phyloP scores from a whole-genome alignment of 1,140 invertebrate species.

The Penaeus vannamei region DNA sequence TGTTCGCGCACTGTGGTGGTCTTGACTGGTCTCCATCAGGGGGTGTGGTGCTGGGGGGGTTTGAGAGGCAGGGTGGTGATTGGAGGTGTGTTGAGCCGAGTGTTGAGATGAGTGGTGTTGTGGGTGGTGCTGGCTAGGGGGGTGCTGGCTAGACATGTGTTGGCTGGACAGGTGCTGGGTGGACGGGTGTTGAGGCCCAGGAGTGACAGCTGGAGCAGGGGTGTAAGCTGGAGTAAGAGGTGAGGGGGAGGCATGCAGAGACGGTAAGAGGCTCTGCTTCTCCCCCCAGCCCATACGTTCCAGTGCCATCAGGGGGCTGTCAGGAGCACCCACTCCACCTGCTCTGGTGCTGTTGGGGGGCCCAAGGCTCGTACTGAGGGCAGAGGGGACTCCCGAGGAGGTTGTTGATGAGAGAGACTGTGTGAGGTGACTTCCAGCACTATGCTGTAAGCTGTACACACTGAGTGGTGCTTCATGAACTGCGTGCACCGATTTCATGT shows the following conservation, averaged over 20 bases:
- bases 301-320: conserved; percentile 67
- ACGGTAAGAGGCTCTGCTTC: conserved; percentile 65
- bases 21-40: conserved; percentile 48
- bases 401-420: conserved; percentile 56
- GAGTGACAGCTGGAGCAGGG: conserved; percentile 64
- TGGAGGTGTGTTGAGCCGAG: conserved; percentile 41
- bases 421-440: conserved; percentile 59
- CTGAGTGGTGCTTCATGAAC: conserved; percentile 67
- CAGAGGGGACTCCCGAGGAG: conserved; percentile 50
- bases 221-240: conserved; percentile 63
- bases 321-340: conserved; percentile 64
- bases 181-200: conserved; percentile 61
- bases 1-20: conserved; percentile 37
- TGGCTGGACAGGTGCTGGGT: conserved; percentile 47
- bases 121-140: conserved; percentile 41
- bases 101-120: conserved; percentile 8
- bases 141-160: conserved; percentile 43
- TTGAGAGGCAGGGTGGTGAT: conserved; percentile 48
- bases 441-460: conserved; percentile 66
- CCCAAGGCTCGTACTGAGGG: conserved; percentile 46
- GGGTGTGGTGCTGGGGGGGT: conserved; percentile 42
- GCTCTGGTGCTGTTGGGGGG: conserved; percentile 59
- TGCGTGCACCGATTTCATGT: conserved; percentile 68
- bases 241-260: conserved; percentile 65
- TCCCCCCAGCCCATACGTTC: conserved; percentile 68